Conservation (phyloP, 2,113 vertebrate genomes). For the Chaenogobius annularis region DNA sequence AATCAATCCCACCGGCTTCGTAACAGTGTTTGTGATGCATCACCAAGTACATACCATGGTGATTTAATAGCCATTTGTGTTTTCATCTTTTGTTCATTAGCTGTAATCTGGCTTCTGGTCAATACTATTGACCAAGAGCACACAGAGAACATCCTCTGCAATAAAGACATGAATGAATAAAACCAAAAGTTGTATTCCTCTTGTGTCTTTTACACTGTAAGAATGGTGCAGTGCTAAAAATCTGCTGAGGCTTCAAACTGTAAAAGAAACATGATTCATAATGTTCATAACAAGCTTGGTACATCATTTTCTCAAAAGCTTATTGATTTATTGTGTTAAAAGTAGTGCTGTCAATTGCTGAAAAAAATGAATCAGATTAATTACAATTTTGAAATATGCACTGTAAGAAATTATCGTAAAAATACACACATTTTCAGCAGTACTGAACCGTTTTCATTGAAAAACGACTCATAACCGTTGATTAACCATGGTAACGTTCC, state of each 20-base stretch:
- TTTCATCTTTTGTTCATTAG: conserved; percentile 63
- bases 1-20: conserved; percentile 30
- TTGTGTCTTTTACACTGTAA: conserved; percentile 21
- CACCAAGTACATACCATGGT: conserved; percentile 28
- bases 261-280: background rate
- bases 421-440: too few species aligned
- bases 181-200: conserved; percentile 8
- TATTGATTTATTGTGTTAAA: too few species aligned
- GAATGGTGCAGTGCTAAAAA: background rate
- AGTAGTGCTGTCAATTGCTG: too few species aligned
- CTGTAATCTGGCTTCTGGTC: conserved; percentile 40
- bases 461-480: too few species aligned
- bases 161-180: conserved; percentile 39
- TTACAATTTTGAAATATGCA: too few species aligned
- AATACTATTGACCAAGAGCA: conserved; percentile 31
- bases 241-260: background rate
- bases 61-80: conserved; percentile 51
- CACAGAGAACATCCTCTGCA: conserved; percentile 29
- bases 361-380: too few species aligned
- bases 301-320: too few species aligned
- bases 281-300: background rate
- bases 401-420: too few species aligned
- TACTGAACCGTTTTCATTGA: too few species aligned
- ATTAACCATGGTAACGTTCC: too few species aligned
- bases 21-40: conserved; percentile 47